phyloP scores from a whole-genome alignment of 2,888 invertebrate genomes.

The Atrina japonica region DNA sequence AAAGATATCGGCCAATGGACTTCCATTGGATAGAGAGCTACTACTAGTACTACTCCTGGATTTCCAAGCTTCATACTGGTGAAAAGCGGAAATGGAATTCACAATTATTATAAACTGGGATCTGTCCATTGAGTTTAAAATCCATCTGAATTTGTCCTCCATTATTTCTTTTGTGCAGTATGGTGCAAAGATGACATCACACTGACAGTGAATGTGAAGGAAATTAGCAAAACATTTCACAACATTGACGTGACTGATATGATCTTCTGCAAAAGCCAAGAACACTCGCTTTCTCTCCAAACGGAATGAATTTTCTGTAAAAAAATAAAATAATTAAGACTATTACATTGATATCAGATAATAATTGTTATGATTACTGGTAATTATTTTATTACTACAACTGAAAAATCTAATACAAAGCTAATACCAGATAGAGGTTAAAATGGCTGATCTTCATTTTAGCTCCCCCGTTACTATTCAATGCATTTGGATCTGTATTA shows the following conservation, averaged over 20 bases:
- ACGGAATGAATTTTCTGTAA: background rate
- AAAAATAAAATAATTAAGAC: no score
- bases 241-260: slow-evolving; percentile 31
- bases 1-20: slow-evolving; percentile 29
- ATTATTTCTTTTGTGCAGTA: slow-evolving; percentile 26
- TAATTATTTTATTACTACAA: no score
- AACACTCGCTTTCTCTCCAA: slow-evolving; percentile 21
- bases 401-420: no score
- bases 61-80: slow-evolving; percentile 34
- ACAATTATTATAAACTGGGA: slow-evolving; percentile 28
- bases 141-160: slow-evolving; percentile 38
- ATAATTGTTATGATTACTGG: no score
- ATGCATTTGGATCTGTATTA: no score
- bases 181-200: slow-evolving; percentile 36
- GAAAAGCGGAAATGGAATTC: slow-evolving; percentile 30
- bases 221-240: slow-evolving; percentile 28
- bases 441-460: no score
- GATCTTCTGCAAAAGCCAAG: slow-evolving; percentile 36
- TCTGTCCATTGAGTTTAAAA: slow-evolving; percentile 31
- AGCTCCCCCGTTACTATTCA: no score
- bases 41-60: background rate
- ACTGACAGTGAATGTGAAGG: slow-evolving; percentile 24
- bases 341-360: no score
- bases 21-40: slow-evolving; percentile 11
- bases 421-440: no score